Evolutionary conservation across 2,797 vertebrate species (phyloP), one percentile per base, ranked within the genome.

Genomic region (Emydoidea blandingii): DNA sequence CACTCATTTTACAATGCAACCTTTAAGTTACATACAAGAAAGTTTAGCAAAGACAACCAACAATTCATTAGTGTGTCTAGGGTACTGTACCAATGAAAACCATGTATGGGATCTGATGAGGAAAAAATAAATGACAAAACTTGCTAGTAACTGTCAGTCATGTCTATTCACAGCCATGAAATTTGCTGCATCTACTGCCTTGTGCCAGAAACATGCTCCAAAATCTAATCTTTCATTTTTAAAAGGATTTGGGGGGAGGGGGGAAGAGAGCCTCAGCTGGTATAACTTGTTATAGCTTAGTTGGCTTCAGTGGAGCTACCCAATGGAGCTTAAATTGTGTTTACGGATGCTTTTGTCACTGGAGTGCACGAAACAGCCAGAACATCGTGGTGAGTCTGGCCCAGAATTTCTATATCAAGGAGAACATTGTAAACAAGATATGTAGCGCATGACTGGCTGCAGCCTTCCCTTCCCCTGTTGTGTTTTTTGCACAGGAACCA

Each of bases 91-190:
- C 74, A 21, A 18, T 44, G 10, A 8, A 59, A 86, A 81, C 1
- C 59, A 62, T 62, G 59, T 21, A 4, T 34, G n/a, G 1, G 6
- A 68, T 68, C 37, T 21, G 68, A 49, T 80, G n/a, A 80, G 31
- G 52, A n/a, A 2, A 65, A 76, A 83, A 57, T 18, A 1, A 0
- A 37, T 2, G 0, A 44, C 52, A 37, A n/a, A 80, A 44, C 15
- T 41, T 62, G 10, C 78, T 74, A 78, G 6, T 72, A 41, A 41
- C 68, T 25, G 18, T 68, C 68, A 11, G 19, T 68, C 8, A 23
- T 72, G n/a, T 10, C 5, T 72, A 25, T 72, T 72, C n/a, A 68
- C n/a, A 68, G 8, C 65, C n/a, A 68, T 68, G 18, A 37, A 68
- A 21, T 68, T n/a, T 23, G 19, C n/a, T 5, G 18, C 18, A 68